These are phyloP conservation scores for Onychostruthus taczanowskii DNA, from an alignment of 2,113 vertebrate genomes.

Conservation along the genomic window DNA sequence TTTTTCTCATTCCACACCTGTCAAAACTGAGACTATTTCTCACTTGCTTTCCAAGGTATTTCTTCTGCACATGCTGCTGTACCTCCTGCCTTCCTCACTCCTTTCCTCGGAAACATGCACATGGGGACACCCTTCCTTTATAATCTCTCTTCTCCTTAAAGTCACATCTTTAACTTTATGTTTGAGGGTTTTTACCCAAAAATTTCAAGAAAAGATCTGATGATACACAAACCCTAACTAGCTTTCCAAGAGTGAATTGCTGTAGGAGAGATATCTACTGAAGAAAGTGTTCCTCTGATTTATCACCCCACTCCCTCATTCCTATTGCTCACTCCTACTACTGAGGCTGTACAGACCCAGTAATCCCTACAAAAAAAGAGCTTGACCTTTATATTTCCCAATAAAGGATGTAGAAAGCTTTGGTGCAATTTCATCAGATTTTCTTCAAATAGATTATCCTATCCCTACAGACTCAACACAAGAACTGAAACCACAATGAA, in stretches of 20 bases:
- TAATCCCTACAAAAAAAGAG: background rate
- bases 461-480: background rate
- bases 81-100: background rate
- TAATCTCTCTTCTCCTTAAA: background rate
- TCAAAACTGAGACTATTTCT: background rate
- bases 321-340: background rate
- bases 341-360: background rate
- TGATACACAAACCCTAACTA: background rate
- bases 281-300: background rate
- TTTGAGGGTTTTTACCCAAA: background rate
- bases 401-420: background rate
- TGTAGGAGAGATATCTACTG: background rate
- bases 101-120: background rate
- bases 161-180: background rate
- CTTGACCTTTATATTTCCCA: background rate
- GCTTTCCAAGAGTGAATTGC: background rate
- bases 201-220: background rate
- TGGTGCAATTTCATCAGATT: background rate
- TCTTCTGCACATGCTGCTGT: background rate
- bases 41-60: background rate
- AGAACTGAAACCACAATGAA: background rate
- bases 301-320: constrained; percentile 9
- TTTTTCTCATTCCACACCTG: background rate
- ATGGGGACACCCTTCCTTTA: background rate
- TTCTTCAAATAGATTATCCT: background rate